Conservation (phyloP, 2,888 invertebrate species). For the Serrognathus titanus region DNA sequence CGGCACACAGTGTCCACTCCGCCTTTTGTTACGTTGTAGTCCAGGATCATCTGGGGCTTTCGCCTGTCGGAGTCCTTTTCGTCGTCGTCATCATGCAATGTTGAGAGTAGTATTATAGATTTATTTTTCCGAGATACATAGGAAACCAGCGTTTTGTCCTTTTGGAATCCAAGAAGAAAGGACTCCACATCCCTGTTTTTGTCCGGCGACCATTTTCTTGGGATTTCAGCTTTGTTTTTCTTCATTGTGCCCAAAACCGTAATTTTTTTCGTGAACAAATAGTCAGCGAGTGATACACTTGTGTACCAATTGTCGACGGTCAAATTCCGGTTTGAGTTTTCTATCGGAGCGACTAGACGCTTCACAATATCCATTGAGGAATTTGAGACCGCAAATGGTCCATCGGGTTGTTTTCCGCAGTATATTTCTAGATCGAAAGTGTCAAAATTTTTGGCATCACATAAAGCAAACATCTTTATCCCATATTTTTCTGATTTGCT, state of each 20-base stretch:
- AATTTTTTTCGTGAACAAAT: constrained; percentile 8
- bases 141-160: constrained; percentile 14
- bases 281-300: constrained; percentile 9
- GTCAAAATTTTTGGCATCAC: too few relatives aligned
- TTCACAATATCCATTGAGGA: constrained; percentile 19
- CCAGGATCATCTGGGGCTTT: constrained; percentile 10
- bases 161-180: constrained; percentile 12
- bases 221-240: constrained; percentile 5
- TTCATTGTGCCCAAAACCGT: constrained; percentile 14
- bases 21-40: constrained; percentile 12
- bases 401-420: constrained; percentile 11
- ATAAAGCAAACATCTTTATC: too few relatives aligned
- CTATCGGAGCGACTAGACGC: constrained; percentile 21
- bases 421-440: neutral
- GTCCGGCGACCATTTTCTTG: neutral
- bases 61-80: constrained; percentile 23
- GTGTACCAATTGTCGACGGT: constrained; percentile 13
- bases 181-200: constrained; percentile 8
- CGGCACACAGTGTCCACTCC: constrained; percentile 2
- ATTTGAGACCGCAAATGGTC: constrained; percentile 7
- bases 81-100: constrained; percentile 13
- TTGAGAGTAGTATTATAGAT: constrained; percentile 14
- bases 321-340: constrained; percentile 24
- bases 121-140: constrained; percentile 13
- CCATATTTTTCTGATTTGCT: too few relatives aligned